Percentiles rank a stretch among this genome's conserved stretches.
Evolutionary conservation across 2,888 invertebrate species (phyloP).

Genomic region (Melanargia galathea): DNA sequence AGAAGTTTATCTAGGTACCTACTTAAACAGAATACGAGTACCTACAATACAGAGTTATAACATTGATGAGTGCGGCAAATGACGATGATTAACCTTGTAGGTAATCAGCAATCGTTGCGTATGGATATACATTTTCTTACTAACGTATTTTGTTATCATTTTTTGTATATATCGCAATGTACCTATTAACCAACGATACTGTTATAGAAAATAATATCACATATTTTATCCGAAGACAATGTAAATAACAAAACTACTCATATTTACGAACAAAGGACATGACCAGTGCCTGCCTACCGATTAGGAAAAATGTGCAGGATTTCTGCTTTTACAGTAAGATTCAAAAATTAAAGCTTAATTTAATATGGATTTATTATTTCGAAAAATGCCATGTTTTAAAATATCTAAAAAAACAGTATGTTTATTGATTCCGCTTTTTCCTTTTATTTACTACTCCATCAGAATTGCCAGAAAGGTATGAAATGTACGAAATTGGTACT

Average conservation of each 20-base stretch:
- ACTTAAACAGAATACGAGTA: not conserved
- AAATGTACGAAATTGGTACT: too few relatives aligned
- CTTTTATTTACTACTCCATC: too few relatives aligned
- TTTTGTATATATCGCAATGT: slow-evolving; percentile 23
- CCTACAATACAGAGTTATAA: not conserved
- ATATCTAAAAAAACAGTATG: too few relatives aligned
- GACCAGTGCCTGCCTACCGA: slow-evolving; percentile 23
- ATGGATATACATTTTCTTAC: slow-evolving; percentile 24
- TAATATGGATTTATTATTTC: too few relatives aligned
- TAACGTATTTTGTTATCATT: slow-evolving; percentile 24
- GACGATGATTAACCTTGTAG: slow-evolving; percentile 35
- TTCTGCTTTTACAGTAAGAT: too few relatives aligned
- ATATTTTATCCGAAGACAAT: slow-evolving; percentile 10
- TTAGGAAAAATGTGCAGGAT: too few relatives aligned
- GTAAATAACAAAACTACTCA: slow-evolving; percentile 30
- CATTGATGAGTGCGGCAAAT: slow-evolving; percentile 14
- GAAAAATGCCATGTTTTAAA: too few relatives aligned
- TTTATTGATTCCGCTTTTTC: too few relatives aligned
- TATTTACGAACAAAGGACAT: slow-evolving; percentile 28
- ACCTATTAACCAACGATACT: slow-evolving; percentile 31
- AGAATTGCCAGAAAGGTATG: too few relatives aligned
- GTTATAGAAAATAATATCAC: slow-evolving; percentile 23
- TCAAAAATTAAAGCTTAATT: too few relatives aligned
- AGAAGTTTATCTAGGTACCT: too few relatives aligned
- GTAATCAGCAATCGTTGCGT: slow-evolving; percentile 26